These are phyloP conservation scores for Pyrocoelia pectoralis DNA, from an alignment of 2,888 invertebrate genomes.

Conservation along the genomic window DNA sequence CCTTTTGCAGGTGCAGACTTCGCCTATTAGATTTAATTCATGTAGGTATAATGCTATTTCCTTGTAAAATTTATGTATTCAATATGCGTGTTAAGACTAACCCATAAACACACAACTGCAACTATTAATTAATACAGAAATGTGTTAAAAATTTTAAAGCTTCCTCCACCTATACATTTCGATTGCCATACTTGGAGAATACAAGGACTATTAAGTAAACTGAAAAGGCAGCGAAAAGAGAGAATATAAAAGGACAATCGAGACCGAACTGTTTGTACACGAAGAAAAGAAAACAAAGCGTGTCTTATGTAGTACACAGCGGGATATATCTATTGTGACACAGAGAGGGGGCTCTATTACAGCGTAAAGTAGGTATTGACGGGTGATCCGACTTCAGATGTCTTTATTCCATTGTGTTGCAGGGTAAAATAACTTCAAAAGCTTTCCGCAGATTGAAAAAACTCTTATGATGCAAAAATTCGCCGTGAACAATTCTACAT, in stretches of 20 bases:
- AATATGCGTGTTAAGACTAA: not conserved
- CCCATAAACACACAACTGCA: not conserved
- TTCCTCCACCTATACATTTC: not conserved
- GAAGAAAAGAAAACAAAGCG: conserved; percentile 37
- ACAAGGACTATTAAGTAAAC: conserved; percentile 18
- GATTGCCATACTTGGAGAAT: conserved; percentile 12
- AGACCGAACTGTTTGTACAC: conserved; percentile 35
- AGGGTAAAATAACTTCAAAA: conserved; percentile 6
- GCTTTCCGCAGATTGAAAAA: conserved; percentile 13
- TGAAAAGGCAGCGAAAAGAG: conserved; percentile 35
- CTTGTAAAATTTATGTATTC: conserved; percentile 25
- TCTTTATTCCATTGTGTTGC: conserved; percentile 42
- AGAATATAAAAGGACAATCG: conserved; percentile 37
- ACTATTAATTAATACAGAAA: not conserved
- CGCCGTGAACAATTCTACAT: not conserved
- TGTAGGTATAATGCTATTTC: conserved; percentile 11
- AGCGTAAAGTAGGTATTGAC: conserved; percentile 40
- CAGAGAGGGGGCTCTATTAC: conserved; percentile 38
- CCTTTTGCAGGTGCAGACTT: conserved; percentile 22
- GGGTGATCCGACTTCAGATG: conserved; percentile 41
- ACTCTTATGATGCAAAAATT: not conserved
- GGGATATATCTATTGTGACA: conserved; percentile 37
- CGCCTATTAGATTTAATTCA: conserved; percentile 17
- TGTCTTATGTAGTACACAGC: conserved; percentile 33
- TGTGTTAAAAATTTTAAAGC: not conserved